Evolutionary conservation across 2,888 invertebrate species (phyloP).

Genomic region (Scaptomyza cyrtandrae): DNA sequence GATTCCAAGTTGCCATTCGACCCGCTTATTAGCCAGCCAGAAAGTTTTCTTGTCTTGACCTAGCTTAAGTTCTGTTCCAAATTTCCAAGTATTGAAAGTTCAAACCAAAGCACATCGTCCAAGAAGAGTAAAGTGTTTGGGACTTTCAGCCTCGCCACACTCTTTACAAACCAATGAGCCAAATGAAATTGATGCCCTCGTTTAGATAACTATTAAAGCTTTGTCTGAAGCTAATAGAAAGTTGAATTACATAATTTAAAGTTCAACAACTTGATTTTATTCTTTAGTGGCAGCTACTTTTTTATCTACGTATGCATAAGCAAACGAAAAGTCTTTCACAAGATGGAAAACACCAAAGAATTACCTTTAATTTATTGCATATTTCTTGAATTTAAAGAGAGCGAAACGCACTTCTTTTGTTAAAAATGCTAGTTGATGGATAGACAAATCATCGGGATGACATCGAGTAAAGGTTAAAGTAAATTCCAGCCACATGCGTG

Average conservation of each 20-base stretch:
- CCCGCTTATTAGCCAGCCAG: background rate
- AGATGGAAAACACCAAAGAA: background rate
- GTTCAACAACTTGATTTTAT: too few species aligned
- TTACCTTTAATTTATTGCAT: background rate
- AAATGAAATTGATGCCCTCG: background rate
- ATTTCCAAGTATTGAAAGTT: background rate
- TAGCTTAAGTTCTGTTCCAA: background rate
- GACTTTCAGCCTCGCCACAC: too few species aligned
- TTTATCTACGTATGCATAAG: too few species aligned
- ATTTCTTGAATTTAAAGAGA: background rate
- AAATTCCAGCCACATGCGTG: conserved; percentile 17
- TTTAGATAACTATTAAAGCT: too few species aligned
- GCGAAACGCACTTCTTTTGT: background rate
- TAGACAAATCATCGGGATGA: conserved; percentile 6
- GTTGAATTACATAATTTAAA: background rate
- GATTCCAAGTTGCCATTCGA: conserved; percentile 4
- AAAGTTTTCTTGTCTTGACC: conserved; percentile 2
- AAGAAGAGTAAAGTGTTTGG: too few species aligned
- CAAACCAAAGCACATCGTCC: background rate
- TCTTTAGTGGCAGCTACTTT: too few species aligned
- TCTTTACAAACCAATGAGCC: background rate
- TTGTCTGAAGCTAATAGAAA: background rate
- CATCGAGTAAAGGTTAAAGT: conserved; percentile 2
- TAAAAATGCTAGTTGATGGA: background rate
- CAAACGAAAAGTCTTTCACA: too few species aligned